Evolutionary conservation across 2,888 invertebrate genomes (phyloP).

Genomic region (Ophraella communa): DNA sequence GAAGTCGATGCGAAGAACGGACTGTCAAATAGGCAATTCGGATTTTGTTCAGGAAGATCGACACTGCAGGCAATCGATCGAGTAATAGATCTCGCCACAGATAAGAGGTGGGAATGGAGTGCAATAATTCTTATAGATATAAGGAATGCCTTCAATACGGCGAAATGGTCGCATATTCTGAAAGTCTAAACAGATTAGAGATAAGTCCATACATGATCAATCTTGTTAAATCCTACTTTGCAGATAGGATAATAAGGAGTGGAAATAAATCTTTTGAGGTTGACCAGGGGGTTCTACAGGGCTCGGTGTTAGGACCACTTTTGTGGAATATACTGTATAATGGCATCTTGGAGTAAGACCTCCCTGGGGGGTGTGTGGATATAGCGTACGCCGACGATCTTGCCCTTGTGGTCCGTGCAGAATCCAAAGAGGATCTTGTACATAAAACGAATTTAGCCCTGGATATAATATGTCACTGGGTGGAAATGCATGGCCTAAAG

Average conservation of each 20-base stretch:
- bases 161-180: background rate
- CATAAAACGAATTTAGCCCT: background rate
- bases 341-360: background rate
- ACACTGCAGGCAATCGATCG: background rate
- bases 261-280: background rate
- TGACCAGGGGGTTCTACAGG: constrained; percentile 23
- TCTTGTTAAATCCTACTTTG: background rate
- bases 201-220: background rate
- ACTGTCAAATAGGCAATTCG: background rate
- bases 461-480: background rate
- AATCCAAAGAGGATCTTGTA: background rate
- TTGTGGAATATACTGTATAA: constrained; percentile 26
- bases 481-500: background rate
- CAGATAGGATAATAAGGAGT: background rate
- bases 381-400: constrained; percentile 12
- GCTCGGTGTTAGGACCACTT: constrained; percentile 21
- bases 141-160: background rate
- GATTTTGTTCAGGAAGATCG: background rate
- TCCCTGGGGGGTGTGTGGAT: background rate
- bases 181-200: background rate
- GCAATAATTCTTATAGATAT: background rate
- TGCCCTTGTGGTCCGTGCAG: constrained; percentile 3
- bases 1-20: background rate
- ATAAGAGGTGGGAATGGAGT: background rate
- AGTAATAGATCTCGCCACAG: background rate